These are phyloP conservation scores for Dynastes grantii DNA, from an alignment of 2,888 invertebrate species.

Conservation along the genomic window DNA sequence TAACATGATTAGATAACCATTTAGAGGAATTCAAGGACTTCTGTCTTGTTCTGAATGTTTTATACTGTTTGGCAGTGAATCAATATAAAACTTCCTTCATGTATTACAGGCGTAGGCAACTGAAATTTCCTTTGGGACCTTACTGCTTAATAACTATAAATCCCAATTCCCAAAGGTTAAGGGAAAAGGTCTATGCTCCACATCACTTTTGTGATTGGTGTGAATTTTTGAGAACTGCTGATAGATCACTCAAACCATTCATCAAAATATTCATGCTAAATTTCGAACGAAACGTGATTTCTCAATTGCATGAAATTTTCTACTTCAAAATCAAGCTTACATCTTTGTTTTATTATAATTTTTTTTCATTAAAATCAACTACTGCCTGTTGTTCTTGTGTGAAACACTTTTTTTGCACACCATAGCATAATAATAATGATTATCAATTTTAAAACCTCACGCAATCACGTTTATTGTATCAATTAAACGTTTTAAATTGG, in stretches of 20 bases:
- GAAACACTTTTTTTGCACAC: constrained; percentile 29
- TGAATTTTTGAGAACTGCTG: constrained; percentile 30
- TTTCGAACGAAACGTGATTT: neutral
- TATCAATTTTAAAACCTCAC: constrained; percentile 5
- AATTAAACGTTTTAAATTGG: neutral
- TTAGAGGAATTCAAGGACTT: neutral
- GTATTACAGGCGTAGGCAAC: no score
- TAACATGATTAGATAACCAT: neutral
- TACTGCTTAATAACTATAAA: no score
- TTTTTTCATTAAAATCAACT: constrained; percentile 4
- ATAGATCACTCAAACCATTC: neutral
- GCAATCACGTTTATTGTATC: neutral
- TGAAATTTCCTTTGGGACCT: no score
- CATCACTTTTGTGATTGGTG: no score
- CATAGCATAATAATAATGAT: constrained; percentile 6
- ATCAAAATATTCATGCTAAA: neutral
- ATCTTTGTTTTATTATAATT: no score
- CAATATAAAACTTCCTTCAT: neutral
- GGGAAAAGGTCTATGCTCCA: no score
- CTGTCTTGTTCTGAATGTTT: neutral
- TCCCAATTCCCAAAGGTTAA: no score
- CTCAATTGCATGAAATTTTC: constrained; percentile 1
- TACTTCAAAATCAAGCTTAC: no score
- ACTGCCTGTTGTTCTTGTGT: neutral
- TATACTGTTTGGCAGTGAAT: neutral